Percentiles rank a stretch among this genome's conserved stretches.
Conservation (phyloP, 2,797 vertebrate genomes). For the Melanotaenia pygmaea region DNA sequence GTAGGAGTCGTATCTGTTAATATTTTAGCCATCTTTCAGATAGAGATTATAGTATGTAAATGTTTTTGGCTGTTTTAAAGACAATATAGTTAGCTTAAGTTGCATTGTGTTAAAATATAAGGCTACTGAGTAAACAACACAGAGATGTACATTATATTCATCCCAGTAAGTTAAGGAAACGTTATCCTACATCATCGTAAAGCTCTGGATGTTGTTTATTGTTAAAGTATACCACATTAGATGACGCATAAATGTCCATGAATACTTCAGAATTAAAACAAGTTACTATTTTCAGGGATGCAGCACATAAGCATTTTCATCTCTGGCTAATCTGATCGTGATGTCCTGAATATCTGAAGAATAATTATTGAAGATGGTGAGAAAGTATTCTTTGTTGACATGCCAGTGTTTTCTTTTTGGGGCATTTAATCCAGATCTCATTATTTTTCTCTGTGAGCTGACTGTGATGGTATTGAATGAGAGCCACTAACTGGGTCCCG, state of each 20-base stretch:
- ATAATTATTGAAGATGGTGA: background rate
- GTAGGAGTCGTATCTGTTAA: background rate
- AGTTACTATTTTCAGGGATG: background rate
- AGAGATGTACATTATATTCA: background rate
- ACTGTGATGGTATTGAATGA: background rate
- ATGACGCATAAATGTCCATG: background rate
- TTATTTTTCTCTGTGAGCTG: constrained; percentile 12
- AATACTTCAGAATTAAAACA: background rate
- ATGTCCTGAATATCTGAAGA: background rate
- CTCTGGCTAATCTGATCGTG: background rate
- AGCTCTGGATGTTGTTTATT: too few relatives aligned
- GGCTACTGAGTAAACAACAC: background rate
- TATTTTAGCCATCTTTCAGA: background rate
- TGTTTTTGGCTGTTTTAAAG: background rate
- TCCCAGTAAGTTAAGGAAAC: background rate
- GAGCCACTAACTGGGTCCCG: background rate
- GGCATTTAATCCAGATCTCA: background rate
- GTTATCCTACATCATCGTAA: too few relatives aligned
- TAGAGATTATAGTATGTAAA: background rate
- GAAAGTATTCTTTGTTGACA: background rate
- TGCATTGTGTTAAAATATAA: background rate
- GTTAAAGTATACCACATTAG: background rate
- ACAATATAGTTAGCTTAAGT: background rate
- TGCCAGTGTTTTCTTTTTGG: background rate
- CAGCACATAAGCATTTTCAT: background rate